Percentiles rank a stretch among this genome's conserved stretches.
phyloP scores from a whole-genome alignment of 2,888 invertebrate genomes.

The Nyleta sp. region DNA sequence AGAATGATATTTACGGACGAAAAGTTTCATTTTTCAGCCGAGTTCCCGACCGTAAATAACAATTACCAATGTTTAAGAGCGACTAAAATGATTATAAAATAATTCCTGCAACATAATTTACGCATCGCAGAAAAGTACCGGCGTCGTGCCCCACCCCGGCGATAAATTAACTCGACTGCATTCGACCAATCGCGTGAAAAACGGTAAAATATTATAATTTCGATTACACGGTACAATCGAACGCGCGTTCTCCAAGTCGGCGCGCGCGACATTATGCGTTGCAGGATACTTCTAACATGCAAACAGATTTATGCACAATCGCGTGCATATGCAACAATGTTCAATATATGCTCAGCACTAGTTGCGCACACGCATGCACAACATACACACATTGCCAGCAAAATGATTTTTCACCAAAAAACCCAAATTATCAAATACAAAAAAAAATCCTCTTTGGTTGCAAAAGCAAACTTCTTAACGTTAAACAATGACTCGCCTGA shows the following conservation, averaged over 20 bases:
- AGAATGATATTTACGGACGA: too few species aligned
- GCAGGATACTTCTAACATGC: conserved; percentile 1
- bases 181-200: conserved; percentile 25
- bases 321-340: conserved; percentile 17
- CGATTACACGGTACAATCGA: conserved; percentile 35
- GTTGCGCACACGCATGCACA: too few species aligned
- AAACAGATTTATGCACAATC: conserved; percentile 31
- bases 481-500: too few species aligned
- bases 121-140: conserved; percentile 3
- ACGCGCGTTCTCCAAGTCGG: conserved; percentile 21
- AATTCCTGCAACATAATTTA: conserved; percentile 17
- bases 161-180: conserved; percentile 26
- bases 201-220: conserved; percentile 43
- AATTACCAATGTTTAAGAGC: too few species aligned
- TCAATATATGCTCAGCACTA: neutral
- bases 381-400: too few species aligned
- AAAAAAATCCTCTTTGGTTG: too few species aligned
- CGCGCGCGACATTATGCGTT: conserved; percentile 31
- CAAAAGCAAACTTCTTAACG: too few species aligned
- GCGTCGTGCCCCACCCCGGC: conserved; percentile 8
- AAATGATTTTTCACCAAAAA: too few species aligned
- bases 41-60: too few species aligned
- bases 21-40: too few species aligned
- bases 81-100: conserved; percentile 6
- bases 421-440: too few species aligned